These are phyloP conservation scores for Todiramphus chloris DNA, from an alignment of 2,113 vertebrate genomes.

Conservation along the genomic window DNA sequence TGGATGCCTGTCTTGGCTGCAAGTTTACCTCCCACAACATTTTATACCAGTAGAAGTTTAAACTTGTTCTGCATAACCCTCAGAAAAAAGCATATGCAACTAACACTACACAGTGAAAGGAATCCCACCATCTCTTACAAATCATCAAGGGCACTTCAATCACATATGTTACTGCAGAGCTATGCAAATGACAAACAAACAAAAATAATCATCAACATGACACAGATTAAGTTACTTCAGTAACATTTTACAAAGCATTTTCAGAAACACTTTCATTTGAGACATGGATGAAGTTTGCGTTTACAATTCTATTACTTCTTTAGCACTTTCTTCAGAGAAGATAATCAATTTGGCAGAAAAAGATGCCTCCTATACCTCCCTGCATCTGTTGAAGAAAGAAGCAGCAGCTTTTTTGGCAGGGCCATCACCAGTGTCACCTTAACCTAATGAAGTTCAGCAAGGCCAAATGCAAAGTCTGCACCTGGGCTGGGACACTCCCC, in stretches of 20 bases:
- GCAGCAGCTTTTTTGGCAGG: not conserved
- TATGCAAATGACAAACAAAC: not conserved
- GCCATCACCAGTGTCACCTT: not conserved
- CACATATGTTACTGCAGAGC: not conserved
- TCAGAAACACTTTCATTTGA: not conserved
- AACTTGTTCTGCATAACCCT: constrained; percentile 2
- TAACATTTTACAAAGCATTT: not conserved
- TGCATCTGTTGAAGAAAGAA: not conserved
- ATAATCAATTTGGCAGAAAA: not conserved
- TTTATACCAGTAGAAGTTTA: constrained; percentile 3
- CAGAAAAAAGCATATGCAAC: not conserved
- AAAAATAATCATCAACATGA: not conserved
- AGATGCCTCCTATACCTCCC: rapidly evolving
- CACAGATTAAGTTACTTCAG: not conserved
- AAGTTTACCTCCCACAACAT: not conserved
- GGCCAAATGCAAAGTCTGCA: not conserved
- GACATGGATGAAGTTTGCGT: not conserved
- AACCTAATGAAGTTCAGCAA: not conserved
- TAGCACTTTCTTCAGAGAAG: not conserved
- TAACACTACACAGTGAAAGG: not conserved
- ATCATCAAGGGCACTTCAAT: constrained; percentile 22
- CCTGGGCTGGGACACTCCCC: not conserved
- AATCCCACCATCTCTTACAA: constrained; percentile 2
- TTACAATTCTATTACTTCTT: not conserved
- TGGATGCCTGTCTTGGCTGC: not conserved